Evolutionary conservation across 2,888 invertebrate species (phyloP).

Genomic region (Synergus laeviventris): DNA sequence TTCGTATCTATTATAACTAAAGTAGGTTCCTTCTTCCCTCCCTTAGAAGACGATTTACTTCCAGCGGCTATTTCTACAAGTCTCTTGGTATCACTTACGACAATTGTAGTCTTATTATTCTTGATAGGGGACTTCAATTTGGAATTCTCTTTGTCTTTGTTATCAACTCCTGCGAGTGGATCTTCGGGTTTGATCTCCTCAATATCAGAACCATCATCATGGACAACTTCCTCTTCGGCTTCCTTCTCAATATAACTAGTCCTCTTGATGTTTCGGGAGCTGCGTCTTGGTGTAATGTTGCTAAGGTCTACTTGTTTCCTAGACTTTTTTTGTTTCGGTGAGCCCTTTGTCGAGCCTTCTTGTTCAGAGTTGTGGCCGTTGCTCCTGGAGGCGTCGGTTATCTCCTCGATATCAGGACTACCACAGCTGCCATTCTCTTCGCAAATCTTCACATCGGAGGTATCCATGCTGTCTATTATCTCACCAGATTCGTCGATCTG

Average conservation of each 20-base stretch:
- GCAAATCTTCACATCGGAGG: conserved; percentile 66
- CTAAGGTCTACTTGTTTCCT: conserved; percentile 69
- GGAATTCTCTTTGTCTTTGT: conserved; percentile 71
- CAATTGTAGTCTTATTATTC: conserved; percentile 78
- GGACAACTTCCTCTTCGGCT: conserved; percentile 76
- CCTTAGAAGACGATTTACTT: conserved; percentile 75
- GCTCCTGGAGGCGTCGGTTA: conserved; percentile 68
- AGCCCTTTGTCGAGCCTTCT: conserved; percentile 57
- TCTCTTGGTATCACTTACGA: conserved; percentile 85
- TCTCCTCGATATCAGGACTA: conserved; percentile 74
- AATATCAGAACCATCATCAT: conserved; percentile 81
- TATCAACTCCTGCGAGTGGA: conserved; percentile 78
- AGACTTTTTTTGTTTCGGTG: conserved; percentile 66
- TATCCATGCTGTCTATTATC: conserved; percentile 61
- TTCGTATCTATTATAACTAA: conserved; percentile 89
- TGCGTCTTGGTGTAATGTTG: conserved; percentile 77
- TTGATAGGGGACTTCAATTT: conserved; percentile 68
- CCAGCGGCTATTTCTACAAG: conserved; percentile 84
- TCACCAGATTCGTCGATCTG: conserved; percentile 62
- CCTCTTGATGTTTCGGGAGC: conserved; percentile 80
- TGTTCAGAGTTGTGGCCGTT: conserved; percentile 64
- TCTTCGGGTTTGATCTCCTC: conserved; percentile 82
- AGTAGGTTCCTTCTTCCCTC: conserved; percentile 84
- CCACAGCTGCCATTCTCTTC: conserved; percentile 73
- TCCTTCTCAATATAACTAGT: conserved; percentile 79